phyloP scores from a whole-genome alignment of 1,140 invertebrate genomes.

The Mylabris phalerata region DNA sequence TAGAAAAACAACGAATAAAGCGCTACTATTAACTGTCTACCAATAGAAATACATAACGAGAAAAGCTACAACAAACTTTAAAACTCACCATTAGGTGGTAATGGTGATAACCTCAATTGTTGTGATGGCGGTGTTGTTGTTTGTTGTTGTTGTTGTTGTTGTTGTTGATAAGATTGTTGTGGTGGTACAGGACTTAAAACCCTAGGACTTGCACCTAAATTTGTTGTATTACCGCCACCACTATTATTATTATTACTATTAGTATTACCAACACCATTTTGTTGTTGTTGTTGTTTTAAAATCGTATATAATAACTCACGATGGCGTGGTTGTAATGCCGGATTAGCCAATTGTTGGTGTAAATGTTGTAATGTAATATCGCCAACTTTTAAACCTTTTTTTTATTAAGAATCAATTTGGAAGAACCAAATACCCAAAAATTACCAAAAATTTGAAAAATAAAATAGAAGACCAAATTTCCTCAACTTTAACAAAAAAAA shows the following conservation, averaged over 20 bases:
- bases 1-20: background rate
- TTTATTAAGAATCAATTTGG: background rate
- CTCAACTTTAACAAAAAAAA: background rate
- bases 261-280: conserved; percentile 44
- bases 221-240: conserved; percentile 28
- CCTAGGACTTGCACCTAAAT: conserved; percentile 42
- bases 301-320: conserved; percentile 66
- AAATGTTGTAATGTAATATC: conserved; percentile 67
- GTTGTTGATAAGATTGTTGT: conserved; percentile 35
- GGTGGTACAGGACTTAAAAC: conserved; percentile 47
- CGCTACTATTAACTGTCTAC: background rate
- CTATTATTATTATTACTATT: conserved; percentile 18
- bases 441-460: background rate
- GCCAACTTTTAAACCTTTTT: conserved; percentile 57
- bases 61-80: background rate
- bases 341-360: conserved; percentile 65
- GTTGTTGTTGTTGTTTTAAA: conserved; percentile 45
- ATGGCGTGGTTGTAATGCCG: conserved; percentile 61
- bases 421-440: background rate
- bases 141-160: conserved; percentile 27
- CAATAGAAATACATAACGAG: background rate
- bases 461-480: background rate
- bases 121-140: conserved; percentile 41
- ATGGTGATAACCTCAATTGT: conserved; percentile 48
- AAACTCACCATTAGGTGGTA: conserved; percentile 49